A percentile compares a stretch with the other conserved stretches of the same genome.
Conservation (phyloP, 2,797 vertebrate species). For the Pangasius sanitwongsei region DNA sequence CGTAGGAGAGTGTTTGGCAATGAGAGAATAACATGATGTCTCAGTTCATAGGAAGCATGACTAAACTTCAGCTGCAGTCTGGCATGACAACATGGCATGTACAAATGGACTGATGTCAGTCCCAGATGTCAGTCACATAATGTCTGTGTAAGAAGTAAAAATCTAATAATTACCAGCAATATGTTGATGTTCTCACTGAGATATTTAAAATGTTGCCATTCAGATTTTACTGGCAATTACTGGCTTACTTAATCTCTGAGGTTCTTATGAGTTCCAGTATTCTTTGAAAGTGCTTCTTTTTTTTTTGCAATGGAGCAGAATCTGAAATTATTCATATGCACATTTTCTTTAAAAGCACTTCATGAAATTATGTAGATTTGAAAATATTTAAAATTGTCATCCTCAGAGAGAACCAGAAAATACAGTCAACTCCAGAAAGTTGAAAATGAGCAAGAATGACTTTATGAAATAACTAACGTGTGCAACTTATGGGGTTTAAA, state of each 20-base stretch:
- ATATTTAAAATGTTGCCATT: neutral
- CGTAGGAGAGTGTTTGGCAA: conserved; percentile 21
- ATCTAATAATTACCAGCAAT: neutral
- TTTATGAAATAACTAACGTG: neutral
- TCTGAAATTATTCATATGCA: neutral
- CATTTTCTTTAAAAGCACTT: neutral
- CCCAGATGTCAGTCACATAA: conserved; percentile 18
- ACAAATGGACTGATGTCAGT: conserved; percentile 36
- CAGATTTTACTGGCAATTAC: neutral
- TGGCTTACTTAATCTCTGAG: too few species aligned
- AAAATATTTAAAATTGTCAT: neutral
- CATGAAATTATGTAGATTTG: neutral
- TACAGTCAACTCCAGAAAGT: neutral
- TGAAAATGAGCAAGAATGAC: neutral
- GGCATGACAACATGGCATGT: conserved; percentile 19
- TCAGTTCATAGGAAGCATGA: conserved; percentile 42
- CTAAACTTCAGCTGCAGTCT: conserved; percentile 39
- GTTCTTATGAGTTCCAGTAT: neutral
- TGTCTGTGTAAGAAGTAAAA: neutral
- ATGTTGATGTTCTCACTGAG: neutral
- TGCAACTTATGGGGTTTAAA: neutral
- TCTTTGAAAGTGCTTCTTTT: neutral
- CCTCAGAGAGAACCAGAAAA: neutral
- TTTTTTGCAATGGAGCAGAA: neutral
- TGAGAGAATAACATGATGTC: conserved; percentile 21